Conservation (phyloP, 2,888 invertebrate genomes). For the Zeuzera pyrina region DNA sequence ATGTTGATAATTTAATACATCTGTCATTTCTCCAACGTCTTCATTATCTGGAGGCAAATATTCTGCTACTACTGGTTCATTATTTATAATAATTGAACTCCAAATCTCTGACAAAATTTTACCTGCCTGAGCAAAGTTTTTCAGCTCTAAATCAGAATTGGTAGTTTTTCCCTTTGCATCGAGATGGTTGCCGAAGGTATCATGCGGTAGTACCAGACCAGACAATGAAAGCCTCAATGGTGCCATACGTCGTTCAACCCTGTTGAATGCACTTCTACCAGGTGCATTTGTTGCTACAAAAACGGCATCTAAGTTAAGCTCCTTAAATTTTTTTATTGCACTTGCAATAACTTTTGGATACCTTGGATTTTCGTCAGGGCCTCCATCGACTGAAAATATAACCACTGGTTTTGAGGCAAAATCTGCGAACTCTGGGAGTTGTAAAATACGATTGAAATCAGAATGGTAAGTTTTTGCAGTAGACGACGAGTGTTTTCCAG, state of each 20-base stretch:
- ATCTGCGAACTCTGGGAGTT: constrained; percentile 6
- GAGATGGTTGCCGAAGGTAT: constrained; percentile 8
- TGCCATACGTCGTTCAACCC: constrained; percentile 15
- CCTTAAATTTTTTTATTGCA: constrained; percentile 13
- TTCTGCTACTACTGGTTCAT: constrained; percentile 1
- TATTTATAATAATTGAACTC: constrained; percentile 7
- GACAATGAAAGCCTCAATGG: constrained; percentile 15
- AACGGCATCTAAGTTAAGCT: constrained; percentile 17
- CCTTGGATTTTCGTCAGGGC: constrained; percentile 12
- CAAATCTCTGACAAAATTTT: constrained; percentile 7
- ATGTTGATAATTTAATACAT: neutral
- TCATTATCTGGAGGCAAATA: constrained; percentile 1
- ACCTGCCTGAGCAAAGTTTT: constrained; percentile 8
- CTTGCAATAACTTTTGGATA: constrained; percentile 12
- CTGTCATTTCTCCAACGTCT: neutral
- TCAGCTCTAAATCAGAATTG: constrained; percentile 25
- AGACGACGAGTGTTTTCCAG: constrained; percentile 17
- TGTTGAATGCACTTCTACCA: constrained; percentile 22
- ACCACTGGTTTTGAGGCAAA: constrained; percentile 17
- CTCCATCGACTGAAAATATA: constrained; percentile 10
- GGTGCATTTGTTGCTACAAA: constrained; percentile 31
- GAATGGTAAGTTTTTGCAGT: constrained; percentile 4
- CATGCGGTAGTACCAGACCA: constrained; percentile 13
- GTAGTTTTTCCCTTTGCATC: constrained; percentile 20
- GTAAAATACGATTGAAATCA: neutral